Evolutionary conservation across 2,113 vertebrate genomes (phyloP).

Genomic region (Ornithorhynchus anatinus): DNA sequence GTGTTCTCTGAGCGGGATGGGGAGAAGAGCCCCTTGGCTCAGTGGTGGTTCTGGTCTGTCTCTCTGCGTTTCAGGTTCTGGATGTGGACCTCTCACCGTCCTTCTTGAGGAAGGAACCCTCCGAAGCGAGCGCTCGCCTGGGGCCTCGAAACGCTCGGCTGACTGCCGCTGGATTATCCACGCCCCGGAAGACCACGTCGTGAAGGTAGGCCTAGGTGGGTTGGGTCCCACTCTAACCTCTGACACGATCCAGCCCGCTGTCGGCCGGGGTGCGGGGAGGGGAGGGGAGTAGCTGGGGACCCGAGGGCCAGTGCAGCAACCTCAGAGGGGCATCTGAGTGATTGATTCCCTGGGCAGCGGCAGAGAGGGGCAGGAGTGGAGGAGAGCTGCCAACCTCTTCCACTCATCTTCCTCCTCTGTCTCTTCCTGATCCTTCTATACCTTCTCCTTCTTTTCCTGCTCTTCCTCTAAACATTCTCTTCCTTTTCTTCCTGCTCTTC

Average conservation of each 20-base stretch:
- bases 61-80: conserved; percentile 63
- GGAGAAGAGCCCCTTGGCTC: neutral
- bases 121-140: conserved; percentile 75
- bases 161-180: conserved; percentile 79
- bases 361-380: too few species aligned
- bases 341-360: too few species aligned
- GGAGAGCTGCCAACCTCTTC: too few species aligned
- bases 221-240: neutral
- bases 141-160: conserved; percentile 70
- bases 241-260: neutral
- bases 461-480: too few species aligned
- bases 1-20: neutral
- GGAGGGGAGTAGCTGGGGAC: too few species aligned
- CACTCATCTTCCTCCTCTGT: too few species aligned
- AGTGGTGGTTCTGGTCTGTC: neutral
- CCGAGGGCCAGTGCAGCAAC: too few species aligned
- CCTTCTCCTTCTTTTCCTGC: neutral
- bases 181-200: conserved; percentile 67
- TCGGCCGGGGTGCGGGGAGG: neutral
- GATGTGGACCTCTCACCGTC: conserved; percentile 72
- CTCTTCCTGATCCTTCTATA: neutral
- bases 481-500: neutral
- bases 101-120: conserved; percentile 71
- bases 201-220: too few species aligned
- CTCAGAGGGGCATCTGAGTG: too few species aligned